Evolutionary conservation across 64 coral and sea anemone genomes (phyloP).

Genomic region (Acropora yongei): DNA sequence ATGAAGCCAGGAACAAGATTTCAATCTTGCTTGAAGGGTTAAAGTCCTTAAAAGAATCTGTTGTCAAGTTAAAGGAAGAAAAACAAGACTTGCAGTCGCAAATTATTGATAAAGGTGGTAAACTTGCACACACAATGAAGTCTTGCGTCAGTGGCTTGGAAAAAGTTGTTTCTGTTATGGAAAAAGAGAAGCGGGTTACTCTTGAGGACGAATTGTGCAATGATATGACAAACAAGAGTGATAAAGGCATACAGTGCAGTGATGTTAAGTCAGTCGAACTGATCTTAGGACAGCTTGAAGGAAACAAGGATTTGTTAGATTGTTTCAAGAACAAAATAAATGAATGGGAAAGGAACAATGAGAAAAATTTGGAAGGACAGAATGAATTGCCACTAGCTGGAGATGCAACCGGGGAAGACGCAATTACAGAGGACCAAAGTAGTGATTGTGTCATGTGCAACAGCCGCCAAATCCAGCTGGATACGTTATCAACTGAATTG

Average conservation of each 20-base stretch:
- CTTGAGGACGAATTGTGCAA: neutral
- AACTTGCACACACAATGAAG: conserved; percentile 32
- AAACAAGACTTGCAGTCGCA: conserved; percentile 43
- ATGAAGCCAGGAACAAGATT: conserved; percentile 13
- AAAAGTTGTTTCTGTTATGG: conserved; percentile 14
- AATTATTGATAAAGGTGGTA: conserved; percentile 56
- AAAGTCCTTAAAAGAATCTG: conserved; percentile 44
- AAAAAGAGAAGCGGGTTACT: neutral
- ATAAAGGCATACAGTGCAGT: conserved; percentile 32
- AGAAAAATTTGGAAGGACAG: conserved; percentile 22
- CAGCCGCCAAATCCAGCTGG: conserved; percentile 49
- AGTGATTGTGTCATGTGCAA: conserved; percentile 60
- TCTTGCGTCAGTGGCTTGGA: conserved; percentile 53
- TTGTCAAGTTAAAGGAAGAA: conserved; percentile 44
- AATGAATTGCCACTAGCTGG: conserved; percentile 19
- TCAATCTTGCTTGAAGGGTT: conserved; percentile 37
- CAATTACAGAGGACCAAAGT: neutral
- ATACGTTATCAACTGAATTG: conserved; percentile 45
- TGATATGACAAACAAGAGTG: neutral
- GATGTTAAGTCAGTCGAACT: conserved; percentile 8
- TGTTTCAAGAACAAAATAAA: conserved; percentile 53
- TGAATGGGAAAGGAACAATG: conserved; percentile 34
- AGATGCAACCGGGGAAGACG: neutral
- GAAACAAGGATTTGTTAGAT: conserved; percentile 47
- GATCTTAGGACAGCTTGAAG: conserved; percentile 68